phyloP scores from a whole-genome alignment of 2,888 invertebrate species.

The Conistra vaccinii region DNA sequence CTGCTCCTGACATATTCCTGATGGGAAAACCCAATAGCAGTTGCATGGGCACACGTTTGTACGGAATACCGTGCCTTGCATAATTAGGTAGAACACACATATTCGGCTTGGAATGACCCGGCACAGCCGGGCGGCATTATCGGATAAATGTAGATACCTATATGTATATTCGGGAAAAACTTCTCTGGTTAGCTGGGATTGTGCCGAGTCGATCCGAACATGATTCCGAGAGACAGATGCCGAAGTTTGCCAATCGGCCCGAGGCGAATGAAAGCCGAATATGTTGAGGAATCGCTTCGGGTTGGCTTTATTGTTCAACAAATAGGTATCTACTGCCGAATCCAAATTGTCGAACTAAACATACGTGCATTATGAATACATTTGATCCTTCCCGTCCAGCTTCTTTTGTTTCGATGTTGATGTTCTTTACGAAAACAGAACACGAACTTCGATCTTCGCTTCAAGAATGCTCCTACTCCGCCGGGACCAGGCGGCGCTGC shows the following conservation, averaged over 20 bases:
- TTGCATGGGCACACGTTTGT: not conserved
- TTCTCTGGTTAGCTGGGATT: too few relatives aligned
- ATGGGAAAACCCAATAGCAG: not conserved
- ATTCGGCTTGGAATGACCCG: too few relatives aligned
- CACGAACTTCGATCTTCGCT: conserved; percentile 56
- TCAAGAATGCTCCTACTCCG: conserved; percentile 63
- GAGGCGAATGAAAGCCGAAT: not conserved
- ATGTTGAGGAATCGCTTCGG: too few relatives aligned
- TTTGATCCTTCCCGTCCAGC: not conserved
- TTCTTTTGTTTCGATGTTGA: not conserved
- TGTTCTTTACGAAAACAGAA: conserved; percentile 28
- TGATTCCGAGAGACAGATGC: not conserved
- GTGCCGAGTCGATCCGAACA: not conserved
- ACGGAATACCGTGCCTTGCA: not conserved
- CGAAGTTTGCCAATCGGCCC: too few relatives aligned
- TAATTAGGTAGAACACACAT: too few relatives aligned
- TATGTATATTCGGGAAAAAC: too few relatives aligned
- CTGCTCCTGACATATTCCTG: not conserved
- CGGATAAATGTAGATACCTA: not conserved
- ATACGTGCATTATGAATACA: not conserved
- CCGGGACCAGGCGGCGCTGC: conserved; percentile 28
- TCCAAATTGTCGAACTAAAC: not conserved
- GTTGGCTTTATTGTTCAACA: not conserved
- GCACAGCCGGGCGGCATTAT: not conserved
- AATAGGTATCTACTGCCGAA: too few relatives aligned